Conservation (phyloP, 2,797 vertebrate genomes). For the Eulemur mongoz region DNA sequence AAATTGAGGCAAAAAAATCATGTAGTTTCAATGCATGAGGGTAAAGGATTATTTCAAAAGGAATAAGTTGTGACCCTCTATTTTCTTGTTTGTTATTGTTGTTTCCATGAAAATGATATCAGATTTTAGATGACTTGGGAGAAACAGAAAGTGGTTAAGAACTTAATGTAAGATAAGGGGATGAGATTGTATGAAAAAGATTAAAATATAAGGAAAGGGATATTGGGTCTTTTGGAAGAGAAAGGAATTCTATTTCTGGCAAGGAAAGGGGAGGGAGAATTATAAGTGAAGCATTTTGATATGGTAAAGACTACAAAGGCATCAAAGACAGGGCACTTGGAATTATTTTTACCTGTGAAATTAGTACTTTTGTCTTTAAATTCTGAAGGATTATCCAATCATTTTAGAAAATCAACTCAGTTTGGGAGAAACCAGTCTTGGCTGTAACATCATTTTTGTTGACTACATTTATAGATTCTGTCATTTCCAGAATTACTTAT, state of each 20-base stretch:
- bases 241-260: not conserved
- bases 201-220: not conserved
- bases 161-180: not conserved
- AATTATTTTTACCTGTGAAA: not conserved
- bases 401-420: not conserved
- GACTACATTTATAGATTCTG: not conserved
- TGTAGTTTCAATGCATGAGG: not conserved
- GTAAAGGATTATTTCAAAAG: not conserved
- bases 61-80: not conserved
- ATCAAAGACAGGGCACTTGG: not conserved
- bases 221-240: not conserved
- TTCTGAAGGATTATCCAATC: not conserved
- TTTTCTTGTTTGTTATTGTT: not conserved
- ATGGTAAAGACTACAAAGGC: not conserved
- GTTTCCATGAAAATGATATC: not conserved
- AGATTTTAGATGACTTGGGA: not conserved
- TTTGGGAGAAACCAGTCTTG: not conserved
- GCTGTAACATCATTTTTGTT: not conserved
- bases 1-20: not conserved
- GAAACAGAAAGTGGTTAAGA: not conserved
- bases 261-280: not conserved
- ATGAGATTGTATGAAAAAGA: not conserved
- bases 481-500: constrained; percentile 16
- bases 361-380: not conserved
- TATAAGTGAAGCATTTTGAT: not conserved